phyloP scores from a whole-genome alignment of 2,797 vertebrate species.

The Enoplosus armatus region DNA sequence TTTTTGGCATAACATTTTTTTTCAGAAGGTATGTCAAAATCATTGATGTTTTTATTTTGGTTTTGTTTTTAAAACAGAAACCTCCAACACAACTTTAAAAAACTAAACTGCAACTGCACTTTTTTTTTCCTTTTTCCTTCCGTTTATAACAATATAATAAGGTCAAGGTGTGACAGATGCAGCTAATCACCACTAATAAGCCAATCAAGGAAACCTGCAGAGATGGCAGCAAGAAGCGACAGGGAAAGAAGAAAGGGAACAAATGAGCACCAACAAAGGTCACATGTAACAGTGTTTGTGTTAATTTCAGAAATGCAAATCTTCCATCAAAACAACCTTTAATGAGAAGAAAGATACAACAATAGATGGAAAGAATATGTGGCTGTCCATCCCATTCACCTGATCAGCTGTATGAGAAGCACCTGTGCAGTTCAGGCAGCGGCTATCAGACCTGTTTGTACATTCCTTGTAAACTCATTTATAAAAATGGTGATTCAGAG shows the following conservation, averaged over 20 bases:
- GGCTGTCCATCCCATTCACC: neutral
- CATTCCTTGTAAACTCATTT: conserved; percentile 25
- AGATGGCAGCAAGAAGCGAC: neutral
- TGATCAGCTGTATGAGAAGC: conserved; percentile 14
- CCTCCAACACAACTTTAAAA: neutral
- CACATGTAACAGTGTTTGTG: neutral
- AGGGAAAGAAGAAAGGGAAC: neutral
- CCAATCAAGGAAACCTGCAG: conserved; percentile 39
- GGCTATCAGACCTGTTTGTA: conserved; percentile 14
- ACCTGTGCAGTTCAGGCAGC: neutral
- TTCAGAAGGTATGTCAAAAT: neutral
- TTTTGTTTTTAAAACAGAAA: neutral
- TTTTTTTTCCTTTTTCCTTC: neutral
- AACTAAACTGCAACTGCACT: neutral
- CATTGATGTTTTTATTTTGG: too few relatives aligned
- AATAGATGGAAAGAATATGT: neutral
- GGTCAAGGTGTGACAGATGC: conserved; percentile 31
- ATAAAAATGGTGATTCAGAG: conserved; percentile 31
- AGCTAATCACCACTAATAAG: conserved; percentile 44
- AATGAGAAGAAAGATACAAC: neutral
- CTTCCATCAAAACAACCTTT: conserved; percentile 3
- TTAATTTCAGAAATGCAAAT: neutral
- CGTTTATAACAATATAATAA: conserved; percentile 19
- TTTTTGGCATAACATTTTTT: neutral
- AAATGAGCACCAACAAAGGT: conserved; percentile 1